Percentiles rank a stretch among this genome's conserved stretches.
phyloP scores from a whole-genome alignment of 2,797 vertebrate species.

The Urocyon cinereoargenteus region DNA sequence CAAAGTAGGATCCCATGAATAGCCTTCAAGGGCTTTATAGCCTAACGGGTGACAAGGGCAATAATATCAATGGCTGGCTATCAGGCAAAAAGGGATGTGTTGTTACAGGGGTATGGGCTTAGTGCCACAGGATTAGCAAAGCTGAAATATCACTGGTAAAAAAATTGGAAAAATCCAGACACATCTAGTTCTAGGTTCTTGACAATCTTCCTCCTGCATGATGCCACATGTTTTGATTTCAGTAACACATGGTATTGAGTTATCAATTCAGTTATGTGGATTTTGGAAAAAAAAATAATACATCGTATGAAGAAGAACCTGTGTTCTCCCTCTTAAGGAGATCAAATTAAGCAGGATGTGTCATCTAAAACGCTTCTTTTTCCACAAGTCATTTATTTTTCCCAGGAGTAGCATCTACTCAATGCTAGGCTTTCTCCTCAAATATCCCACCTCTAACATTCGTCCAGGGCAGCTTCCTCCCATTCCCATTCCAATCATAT shows the following conservation, averaged over 20 bases:
- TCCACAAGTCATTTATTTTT: not conserved
- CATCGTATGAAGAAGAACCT: not conserved
- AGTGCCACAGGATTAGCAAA: not conserved
- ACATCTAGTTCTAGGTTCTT: not conserved
- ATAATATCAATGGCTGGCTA: not conserved
- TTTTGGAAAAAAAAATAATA: constrained; percentile 17
- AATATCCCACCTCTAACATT: not conserved
- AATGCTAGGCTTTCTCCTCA: not conserved
- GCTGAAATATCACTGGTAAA: not conserved
- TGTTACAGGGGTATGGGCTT: not conserved
- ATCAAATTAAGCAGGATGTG: not conserved
- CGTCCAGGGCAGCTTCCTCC: not conserved
- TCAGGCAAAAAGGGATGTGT: not conserved
- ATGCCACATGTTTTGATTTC: not conserved
- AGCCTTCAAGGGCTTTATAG: not conserved
- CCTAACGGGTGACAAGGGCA: not conserved
- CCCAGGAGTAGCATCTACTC: not conserved
- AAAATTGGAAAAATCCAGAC: not conserved
- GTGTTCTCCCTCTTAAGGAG: not conserved
- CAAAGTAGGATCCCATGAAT: not conserved
- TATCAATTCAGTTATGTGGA: not conserved
- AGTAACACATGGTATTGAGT: not conserved
- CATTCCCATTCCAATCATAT: constrained; percentile 28
- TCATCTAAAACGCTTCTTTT: not conserved
- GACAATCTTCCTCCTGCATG: not conserved